Conservation (phyloP, 2,113 vertebrate species). For the Zootoca vivipara region DNA sequence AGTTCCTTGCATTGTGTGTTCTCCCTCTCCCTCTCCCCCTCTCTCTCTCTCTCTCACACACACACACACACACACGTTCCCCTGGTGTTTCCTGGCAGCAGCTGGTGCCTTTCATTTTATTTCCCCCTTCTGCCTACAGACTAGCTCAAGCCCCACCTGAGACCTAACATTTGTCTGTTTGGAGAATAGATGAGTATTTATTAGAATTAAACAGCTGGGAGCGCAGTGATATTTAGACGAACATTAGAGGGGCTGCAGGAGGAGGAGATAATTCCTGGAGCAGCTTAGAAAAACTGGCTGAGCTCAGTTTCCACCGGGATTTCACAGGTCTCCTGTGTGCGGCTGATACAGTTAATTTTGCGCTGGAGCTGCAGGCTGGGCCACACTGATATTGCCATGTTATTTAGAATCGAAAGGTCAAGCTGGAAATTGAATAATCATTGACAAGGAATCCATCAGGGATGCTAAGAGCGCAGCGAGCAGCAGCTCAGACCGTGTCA, state of each 20-base stretch:
- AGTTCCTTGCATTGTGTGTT: background rate
- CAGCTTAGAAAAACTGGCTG: conserved; percentile 53
- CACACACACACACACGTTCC: too few species aligned
- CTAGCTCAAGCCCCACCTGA: conserved; percentile 59
- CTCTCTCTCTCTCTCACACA: background rate
- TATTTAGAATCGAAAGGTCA: conserved; percentile 81
- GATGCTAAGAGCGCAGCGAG: conserved; percentile 41
- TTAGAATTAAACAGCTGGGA: conserved; percentile 80
- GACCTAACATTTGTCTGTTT: conserved; percentile 78
- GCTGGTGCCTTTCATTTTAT: conserved; percentile 9
- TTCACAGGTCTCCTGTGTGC: conserved; percentile 69
- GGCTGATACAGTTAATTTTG: conserved; percentile 75
- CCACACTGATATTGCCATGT: conserved; percentile 71
- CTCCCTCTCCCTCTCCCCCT: accelerated
- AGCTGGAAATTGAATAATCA: conserved; percentile 81
- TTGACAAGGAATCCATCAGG: conserved; percentile 77
- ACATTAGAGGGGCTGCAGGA: conserved; percentile 74
- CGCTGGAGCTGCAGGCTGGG: conserved; percentile 67
- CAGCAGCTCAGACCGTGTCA: conserved; percentile 32
- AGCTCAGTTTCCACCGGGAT: conserved; percentile 64
- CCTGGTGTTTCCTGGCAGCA: background rate
- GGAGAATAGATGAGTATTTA: conserved; percentile 76
- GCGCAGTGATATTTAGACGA: conserved; percentile 83
- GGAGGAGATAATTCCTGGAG: conserved; percentile 72
- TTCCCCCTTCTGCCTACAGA: conserved; percentile 19